Conservation (phyloP, 2,888 invertebrate genomes). For the Drosophila kanekoi region DNA sequence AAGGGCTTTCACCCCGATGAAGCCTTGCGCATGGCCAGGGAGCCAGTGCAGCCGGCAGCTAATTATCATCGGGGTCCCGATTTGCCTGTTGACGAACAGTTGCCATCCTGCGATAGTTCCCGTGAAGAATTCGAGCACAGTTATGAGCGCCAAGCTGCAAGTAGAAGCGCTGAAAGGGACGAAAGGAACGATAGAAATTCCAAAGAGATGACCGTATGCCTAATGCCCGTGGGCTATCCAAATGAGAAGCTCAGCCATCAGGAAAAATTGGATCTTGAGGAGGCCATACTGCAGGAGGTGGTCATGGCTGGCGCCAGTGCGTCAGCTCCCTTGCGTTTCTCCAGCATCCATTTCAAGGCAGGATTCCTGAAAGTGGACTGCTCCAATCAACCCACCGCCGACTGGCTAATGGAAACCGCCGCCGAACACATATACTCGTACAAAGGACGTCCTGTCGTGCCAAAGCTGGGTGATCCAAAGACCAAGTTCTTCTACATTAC, state of each 20-base stretch:
- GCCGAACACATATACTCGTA: constrained; percentile 16
- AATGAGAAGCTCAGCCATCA: not conserved
- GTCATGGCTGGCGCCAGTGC: not conserved
- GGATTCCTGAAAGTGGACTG: constrained; percentile 29
- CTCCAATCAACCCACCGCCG: constrained; percentile 16
- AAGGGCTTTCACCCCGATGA: constrained; percentile 13
- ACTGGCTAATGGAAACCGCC: constrained; percentile 27
- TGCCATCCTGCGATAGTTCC: not conserved
- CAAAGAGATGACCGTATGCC: not conserved
- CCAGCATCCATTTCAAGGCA: not conserved
- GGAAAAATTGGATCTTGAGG: constrained; percentile 38
- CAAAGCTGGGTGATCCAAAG: not conserved
- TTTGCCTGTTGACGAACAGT: not conserved
- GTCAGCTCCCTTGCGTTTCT: constrained; percentile 30
- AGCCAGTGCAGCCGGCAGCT: constrained; percentile 37
- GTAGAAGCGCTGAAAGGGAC: not conserved
- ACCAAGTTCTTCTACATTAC: not conserved
- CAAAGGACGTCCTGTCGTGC: constrained; percentile 21
- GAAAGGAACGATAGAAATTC: not conserved
- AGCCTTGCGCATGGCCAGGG: constrained; percentile 30
- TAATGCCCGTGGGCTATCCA: constrained; percentile 32
- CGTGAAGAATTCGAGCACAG: not conserved
- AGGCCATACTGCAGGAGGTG: constrained; percentile 40
- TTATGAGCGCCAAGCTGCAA: not conserved
- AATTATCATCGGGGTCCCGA: not conserved